Evolutionary conservation across 64 coral and sea anemone genomes (phyloP).

Genomic region (Hydrozoanthus tunicans): DNA sequence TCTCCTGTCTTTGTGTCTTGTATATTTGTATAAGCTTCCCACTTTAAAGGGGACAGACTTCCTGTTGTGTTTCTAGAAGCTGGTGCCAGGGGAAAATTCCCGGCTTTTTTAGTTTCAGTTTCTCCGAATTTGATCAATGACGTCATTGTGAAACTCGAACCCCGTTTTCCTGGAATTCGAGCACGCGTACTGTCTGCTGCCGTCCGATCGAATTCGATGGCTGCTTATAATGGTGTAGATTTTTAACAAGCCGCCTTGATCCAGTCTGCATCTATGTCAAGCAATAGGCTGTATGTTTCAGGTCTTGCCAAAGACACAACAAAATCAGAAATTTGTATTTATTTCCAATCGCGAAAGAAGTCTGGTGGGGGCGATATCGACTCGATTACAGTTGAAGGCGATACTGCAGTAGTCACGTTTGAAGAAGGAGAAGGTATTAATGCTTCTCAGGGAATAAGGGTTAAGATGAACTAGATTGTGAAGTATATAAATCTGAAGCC

Average conservation of each 20-base stretch:
- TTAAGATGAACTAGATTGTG: no score
- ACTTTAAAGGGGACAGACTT: no score
- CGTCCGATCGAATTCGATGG: neutral
- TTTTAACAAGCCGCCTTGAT: neutral
- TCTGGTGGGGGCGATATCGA: conserved; percentile 22
- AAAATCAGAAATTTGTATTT: neutral
- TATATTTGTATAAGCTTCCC: no score
- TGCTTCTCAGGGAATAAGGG: no score
- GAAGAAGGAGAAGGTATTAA: conserved; percentile 39
- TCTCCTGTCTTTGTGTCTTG: no score
- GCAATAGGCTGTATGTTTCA: neutral
- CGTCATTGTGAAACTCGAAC: neutral
- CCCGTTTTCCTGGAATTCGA: conserved; percentile 27
- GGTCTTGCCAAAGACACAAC: conserved; percentile 25
- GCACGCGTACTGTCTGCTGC: neutral
- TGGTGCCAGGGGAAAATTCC: neutral
- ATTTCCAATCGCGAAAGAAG: conserved; percentile 28
- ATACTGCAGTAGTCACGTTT: neutral
- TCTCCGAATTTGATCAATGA: neutral
- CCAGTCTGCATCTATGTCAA: neutral
- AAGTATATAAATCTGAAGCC: no score
- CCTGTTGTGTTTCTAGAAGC: no score
- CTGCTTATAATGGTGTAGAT: neutral
- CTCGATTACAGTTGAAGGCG: neutral
- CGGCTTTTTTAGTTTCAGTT: conserved; percentile 4